phyloP scores from a whole-genome alignment of 2,888 invertebrate species.

The Drosophila cognata region DNA sequence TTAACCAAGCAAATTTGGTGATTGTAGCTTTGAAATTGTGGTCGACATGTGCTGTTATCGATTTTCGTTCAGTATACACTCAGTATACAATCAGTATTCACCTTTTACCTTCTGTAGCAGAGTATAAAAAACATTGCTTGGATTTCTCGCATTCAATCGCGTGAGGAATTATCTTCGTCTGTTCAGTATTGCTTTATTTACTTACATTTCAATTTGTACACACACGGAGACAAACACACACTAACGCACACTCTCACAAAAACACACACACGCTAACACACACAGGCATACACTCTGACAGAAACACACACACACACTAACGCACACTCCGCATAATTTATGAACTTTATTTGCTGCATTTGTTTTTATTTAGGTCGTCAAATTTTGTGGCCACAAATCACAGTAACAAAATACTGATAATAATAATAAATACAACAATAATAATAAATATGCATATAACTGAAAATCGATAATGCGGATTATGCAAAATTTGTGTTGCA shows the following conservation, averaged over 20 bases:
- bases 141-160: slow-evolving; percentile 43
- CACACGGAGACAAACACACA: neutral
- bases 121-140: neutral
- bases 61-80: no score
- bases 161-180: slow-evolving; percentile 40
- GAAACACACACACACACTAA: neutral
- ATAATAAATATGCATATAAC: slow-evolving; percentile 31
- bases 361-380: slow-evolving; percentile 70
- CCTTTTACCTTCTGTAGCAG: neutral
- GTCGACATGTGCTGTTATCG: neutral
- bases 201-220: slow-evolving; percentile 44
- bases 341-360: slow-evolving; percentile 73
- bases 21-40: neutral
- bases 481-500: slow-evolving; percentile 26
- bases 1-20: no score
- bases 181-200: slow-evolving; percentile 61
- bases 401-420: slow-evolving; percentile 21
- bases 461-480: slow-evolving; percentile 50
- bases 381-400: slow-evolving; percentile 49
- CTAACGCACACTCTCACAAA: neutral
- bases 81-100: neutral
- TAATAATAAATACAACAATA: slow-evolving; percentile 26
- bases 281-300: no score
- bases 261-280: slow-evolving; percentile 1
- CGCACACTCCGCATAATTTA: slow-evolving; percentile 53